Evolutionary conservation across 30 jellyfish, hydroid and myxozoan species (phyloP), one percentile per base, ranked within the genome.

Genomic region (Phacellophora camtschatica): DNA sequence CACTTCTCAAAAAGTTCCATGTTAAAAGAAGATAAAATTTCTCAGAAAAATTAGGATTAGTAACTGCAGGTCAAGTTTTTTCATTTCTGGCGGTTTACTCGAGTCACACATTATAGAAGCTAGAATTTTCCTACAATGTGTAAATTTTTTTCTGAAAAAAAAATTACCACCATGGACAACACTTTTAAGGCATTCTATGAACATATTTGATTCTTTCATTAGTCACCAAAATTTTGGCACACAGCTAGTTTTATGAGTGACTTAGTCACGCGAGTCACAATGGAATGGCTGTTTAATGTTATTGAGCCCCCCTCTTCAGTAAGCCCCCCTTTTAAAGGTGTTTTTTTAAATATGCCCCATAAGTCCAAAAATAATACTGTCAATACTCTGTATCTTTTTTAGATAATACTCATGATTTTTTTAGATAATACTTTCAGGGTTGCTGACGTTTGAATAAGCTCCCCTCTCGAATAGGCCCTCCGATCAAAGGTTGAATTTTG

Each of bases 261-360:
- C 77, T 63, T 6, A 20, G 77, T 63, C 77, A 63, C 77, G 77
- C 51, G 66, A 63, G 77, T 63, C 77, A 63, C 77, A 20, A 63
- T 63, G 51, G 77, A 63, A 63, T 32, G 77, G 56, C 56, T 63
- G 77, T 39, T 39, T n/a, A n/a, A n/a, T n/a, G n/a, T n/a, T n/a
- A n/a, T n/a, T n/a, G n/a, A n/a, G n/a, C n/a, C n/a, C n/a, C n/a
- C n/a, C n/a, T n/a, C n/a, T n/a, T n/a, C n/a, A n/a, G n/a, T n/a
- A n/a, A n/a, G n/a, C n/a, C n/a, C n/a, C n/a, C n/a, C n/a, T n/a
- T n/a, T n/a, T n/a, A n/a, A n/a, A n/a, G n/a, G n/a, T n/a, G n/a
- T n/a, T n/a, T n/a, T n/a, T n/a, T n/a, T n/a, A n/a, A n/a, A n/a
- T n/a, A n/a, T n/a, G n/a, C n/a, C n/a, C n/a, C n/a, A n/a, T n/a